These are phyloP conservation scores for Eurois occulta DNA, from an alignment of 2,888 invertebrate genomes.

Conservation along the genomic window DNA sequence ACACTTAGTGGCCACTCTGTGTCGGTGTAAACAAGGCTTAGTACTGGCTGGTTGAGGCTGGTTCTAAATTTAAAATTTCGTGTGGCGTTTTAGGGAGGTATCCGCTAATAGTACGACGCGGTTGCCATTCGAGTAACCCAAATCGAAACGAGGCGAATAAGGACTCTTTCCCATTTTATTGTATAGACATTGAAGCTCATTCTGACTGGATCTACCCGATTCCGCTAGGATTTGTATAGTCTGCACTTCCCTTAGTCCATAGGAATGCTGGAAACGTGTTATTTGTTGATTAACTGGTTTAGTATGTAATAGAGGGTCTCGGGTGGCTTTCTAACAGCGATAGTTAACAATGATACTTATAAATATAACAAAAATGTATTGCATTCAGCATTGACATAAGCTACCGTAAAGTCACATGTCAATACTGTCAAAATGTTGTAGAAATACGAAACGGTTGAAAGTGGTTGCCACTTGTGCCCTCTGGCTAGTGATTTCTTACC, in stretches of 20 bases:
- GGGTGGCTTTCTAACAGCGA: not conserved
- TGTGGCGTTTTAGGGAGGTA: constrained; percentile 15
- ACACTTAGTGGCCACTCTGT: constrained; percentile 63
- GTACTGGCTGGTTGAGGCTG: constrained; percentile 37
- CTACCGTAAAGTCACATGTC: no score
- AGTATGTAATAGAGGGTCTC: not conserved
- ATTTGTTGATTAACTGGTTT: not conserved
- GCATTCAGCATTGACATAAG: not conserved
- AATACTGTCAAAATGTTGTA: not conserved
- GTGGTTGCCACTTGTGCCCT: no score
- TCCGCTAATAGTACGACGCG: not conserved
- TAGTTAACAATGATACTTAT: not conserved
- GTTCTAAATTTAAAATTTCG: constrained; percentile 55
- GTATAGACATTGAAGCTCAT: not conserved
- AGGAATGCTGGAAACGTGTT: not conserved
- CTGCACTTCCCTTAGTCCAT: not conserved
- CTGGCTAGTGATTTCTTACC: not conserved
- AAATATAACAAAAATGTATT: not conserved
- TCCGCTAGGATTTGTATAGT: not conserved
- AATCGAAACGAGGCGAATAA: not conserved
- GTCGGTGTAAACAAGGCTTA: constrained; percentile 65
- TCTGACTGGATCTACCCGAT: not conserved
- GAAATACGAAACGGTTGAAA: not conserved
- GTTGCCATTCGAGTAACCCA: not conserved
- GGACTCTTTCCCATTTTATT: not conserved